A percentile compares a stretch with the other conserved stretches of the same genome.
phyloP scores from a whole-genome alignment of 2,888 invertebrate genomes.

The Germaria angustata region DNA sequence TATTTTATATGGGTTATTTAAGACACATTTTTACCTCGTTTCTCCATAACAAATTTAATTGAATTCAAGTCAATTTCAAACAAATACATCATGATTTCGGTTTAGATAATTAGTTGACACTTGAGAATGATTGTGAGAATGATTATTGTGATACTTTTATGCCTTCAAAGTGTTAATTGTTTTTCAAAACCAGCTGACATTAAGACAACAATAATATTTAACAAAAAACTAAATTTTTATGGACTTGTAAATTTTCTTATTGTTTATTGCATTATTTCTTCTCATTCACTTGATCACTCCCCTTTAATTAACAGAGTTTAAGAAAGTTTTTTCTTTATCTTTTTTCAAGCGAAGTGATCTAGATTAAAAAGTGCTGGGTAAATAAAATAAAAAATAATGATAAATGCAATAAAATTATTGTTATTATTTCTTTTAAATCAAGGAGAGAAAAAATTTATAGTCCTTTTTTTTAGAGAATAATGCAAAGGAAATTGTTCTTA shows the following conservation, averaged over 20 bases:
- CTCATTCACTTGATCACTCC: conserved; percentile 41
- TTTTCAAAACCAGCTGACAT: conserved; percentile 7
- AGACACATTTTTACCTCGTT: conserved; percentile 44
- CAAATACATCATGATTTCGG: conserved; percentile 16
- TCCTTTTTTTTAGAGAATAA: too few relatives aligned
- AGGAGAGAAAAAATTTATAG: too few relatives aligned
- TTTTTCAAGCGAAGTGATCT: conserved; percentile 1
- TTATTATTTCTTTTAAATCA: too few relatives aligned
- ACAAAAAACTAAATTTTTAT: conserved; percentile 16
- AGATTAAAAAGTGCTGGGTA: conserved; percentile 26
- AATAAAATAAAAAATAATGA: too few relatives aligned
- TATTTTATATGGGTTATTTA: conserved; percentile 26
- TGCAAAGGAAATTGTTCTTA: too few relatives aligned
- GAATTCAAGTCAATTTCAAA: conserved; percentile 26
- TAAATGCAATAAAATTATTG: too few relatives aligned
- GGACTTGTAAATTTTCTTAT: neutral
- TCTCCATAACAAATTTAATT: conserved; percentile 41
- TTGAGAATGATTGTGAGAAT: conserved; percentile 50
- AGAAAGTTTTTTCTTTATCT: neutral
- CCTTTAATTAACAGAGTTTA: conserved; percentile 58
- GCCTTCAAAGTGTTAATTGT: conserved; percentile 48
- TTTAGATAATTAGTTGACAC: conserved; percentile 43
- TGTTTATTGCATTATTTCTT: conserved; percentile 32
- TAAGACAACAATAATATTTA: neutral
- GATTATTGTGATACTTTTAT: conserved; percentile 21